Percentiles rank a stretch among this genome's conserved stretches.
Conservation (phyloP, 2,888 invertebrate species). For the Ormia ochracea region DNA sequence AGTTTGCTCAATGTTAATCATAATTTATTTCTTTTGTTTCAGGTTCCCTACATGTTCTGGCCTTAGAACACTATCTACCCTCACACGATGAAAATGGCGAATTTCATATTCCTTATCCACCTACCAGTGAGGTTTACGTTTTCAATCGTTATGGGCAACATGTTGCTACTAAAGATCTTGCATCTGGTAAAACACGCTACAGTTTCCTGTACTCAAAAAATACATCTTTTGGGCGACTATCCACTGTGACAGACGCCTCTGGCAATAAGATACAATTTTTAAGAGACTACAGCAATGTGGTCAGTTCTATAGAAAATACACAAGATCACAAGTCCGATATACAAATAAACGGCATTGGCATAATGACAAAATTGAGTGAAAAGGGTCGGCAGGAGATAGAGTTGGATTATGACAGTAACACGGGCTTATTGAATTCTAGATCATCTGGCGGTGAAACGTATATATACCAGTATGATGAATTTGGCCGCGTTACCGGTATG, state of each 20-base stretch:
- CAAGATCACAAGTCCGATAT: conserved; percentile 95
- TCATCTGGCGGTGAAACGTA: conserved; percentile 91
- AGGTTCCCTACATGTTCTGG: conserved; percentile 89
- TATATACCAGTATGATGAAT: conserved; percentile 93
- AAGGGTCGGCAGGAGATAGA: conserved; percentile 93
- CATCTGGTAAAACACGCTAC: conserved; percentile 95
- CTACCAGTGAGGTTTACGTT: conserved; percentile 94
- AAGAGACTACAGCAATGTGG: conserved; percentile 93
- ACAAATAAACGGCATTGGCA: conserved; percentile 94
- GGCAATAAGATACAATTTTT: conserved; percentile 94
- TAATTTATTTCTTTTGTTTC: conserved; percentile 64
- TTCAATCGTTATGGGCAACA: conserved; percentile 98
- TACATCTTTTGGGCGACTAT: conserved; percentile 94
- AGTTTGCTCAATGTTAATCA: neutral
- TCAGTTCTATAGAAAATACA: conserved; percentile 95
- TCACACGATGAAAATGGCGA: conserved; percentile 92
- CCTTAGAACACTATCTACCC: conserved; percentile 90
- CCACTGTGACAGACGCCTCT: conserved; percentile 94
- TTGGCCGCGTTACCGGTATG: conserved; percentile 90
- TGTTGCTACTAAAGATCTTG: conserved; percentile 93
- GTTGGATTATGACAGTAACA: conserved; percentile 92
- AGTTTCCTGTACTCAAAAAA: conserved; percentile 98
- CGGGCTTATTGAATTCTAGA: conserved; percentile 89
- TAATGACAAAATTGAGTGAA: conserved; percentile 90
- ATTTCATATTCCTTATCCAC: conserved; percentile 94